These are phyloP conservation scores for Podarcis muralis DNA, from an alignment of 2,113 vertebrate genomes.

Conservation along the genomic window DNA sequence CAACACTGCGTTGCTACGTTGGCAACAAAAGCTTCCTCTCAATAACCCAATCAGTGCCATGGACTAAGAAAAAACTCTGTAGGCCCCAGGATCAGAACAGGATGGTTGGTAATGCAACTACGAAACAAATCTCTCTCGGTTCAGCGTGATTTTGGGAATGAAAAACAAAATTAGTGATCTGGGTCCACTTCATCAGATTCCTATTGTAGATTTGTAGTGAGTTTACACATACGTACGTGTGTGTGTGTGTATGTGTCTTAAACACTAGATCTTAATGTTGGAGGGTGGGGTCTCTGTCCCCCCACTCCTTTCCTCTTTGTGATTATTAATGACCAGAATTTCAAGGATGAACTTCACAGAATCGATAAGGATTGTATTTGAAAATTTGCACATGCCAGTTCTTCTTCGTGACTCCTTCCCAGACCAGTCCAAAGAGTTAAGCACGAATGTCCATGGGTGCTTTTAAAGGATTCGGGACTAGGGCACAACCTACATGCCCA, in stretches of 20 bases:
- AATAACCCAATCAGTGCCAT: constrained; percentile 80
- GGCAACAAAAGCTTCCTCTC: constrained; percentile 96
- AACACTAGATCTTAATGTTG: constrained; percentile 77
- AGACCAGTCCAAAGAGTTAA: constrained; percentile 46
- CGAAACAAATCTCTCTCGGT: constrained; percentile 54
- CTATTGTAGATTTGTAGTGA: constrained; percentile 68
- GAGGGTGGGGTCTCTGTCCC: constrained; percentile 39
- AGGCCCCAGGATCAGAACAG: constrained; percentile 52
- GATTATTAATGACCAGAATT: constrained; percentile 70
- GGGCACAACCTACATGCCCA: background rate
- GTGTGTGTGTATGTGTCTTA: constrained; percentile 51
- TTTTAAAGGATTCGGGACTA: fast-evolving
- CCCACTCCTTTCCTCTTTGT: constrained; percentile 50
- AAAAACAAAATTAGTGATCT: constrained; percentile 43
- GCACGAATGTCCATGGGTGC: constrained; percentile 15
- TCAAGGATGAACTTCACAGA: constrained; percentile 59
- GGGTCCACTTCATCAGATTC: constrained; percentile 58
- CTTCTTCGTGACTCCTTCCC: constrained; percentile 43
- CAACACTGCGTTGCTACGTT: constrained; percentile 95
- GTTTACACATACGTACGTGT: constrained; percentile 63
- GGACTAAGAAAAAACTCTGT: constrained; percentile 63
- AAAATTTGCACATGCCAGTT: constrained; percentile 61
- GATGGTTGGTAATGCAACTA: constrained; percentile 43
- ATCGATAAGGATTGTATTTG: constrained; percentile 50
- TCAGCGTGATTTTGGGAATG: constrained; percentile 70